Base-by-base conservation (phyloP, 2,113 vertebrate genomes). In the Callionymus lyra region DNA sequence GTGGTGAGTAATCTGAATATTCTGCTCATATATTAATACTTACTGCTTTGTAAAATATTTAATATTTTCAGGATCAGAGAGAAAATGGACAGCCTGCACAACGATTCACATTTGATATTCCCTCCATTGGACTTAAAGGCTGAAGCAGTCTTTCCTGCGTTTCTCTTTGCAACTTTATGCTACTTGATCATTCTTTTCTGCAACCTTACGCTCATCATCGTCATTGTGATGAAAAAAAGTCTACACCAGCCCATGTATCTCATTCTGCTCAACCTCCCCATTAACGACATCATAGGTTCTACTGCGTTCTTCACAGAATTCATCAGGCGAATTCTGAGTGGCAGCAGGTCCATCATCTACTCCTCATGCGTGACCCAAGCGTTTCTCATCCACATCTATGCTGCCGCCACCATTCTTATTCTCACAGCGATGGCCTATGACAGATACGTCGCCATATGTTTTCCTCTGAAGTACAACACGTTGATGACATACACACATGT, bases 341-440 rank as follows among this genome's bases (percentile, higher is more conserved):
- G 72, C 40, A 72, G 56, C 19, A 49, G 36, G 37, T 68, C 35
- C 6, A 69, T 85, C 6, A 27, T 70, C 0, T 62, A 72, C 63
- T 55, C 77, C 1, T 12, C 56, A 1, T 86, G 85, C 35, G 41
- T 86, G 0, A 34, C 63, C 6, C 85, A 86, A 19, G 85, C 83
- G 5, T 86, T 87, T 40, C 85, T 79, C 3, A 72, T 86, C 21
- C 84, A 87, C 16, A 49, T 85, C 4, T 86, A 85, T 17, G 81
- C 51, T 1, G 15, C n/a, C 1, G 74, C 62, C 6, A 9, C 47
- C 9, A 66, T 81, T 33, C 66, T 80, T 10, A 72, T 70, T 37
- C 59, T 87, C 31, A 46, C 41, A 13, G 79, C 63, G 2, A 86
- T 86, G 84, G 81, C 85, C 0, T 86, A 86, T n/a, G 85, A 87